phyloP scores from a whole-genome alignment of 2,888 invertebrate species.

The Drosophila diplacantha region DNA sequence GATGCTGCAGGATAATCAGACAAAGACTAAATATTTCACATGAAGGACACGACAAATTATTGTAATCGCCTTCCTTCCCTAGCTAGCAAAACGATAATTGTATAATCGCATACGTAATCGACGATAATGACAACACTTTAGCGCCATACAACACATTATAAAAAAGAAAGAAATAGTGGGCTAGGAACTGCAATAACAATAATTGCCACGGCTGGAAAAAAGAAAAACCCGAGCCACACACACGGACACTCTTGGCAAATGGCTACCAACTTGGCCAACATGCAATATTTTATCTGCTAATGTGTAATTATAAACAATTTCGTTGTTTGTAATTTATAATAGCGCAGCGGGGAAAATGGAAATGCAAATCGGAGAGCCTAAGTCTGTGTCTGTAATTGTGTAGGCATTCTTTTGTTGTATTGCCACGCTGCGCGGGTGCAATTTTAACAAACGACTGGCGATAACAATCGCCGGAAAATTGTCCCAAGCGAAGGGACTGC shows the following conservation, averaged over 20 bases:
- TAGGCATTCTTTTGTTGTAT: constrained; percentile 29
- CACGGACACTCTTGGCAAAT: constrained; percentile 17
- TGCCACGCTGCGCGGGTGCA: constrained; percentile 27
- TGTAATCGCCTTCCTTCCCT: constrained; percentile 10
- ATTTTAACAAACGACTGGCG: constrained; percentile 42
- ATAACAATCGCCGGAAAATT: constrained; percentile 45
- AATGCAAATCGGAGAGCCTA: constrained; percentile 22
- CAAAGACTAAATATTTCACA: background rate
- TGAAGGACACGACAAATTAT: constrained; percentile 18
- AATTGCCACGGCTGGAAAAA: constrained; percentile 42
- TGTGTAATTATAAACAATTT: constrained; percentile 68
- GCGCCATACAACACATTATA: constrained; percentile 55
- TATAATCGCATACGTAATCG: constrained; percentile 52
- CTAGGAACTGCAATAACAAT: constrained; percentile 37
- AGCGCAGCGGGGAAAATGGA: constrained; percentile 23
- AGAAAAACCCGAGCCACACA: constrained; percentile 10
- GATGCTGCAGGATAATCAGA: background rate
- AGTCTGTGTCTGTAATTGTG: constrained; percentile 38
- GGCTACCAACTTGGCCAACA: constrained; percentile 23
- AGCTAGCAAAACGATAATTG: constrained; percentile 47
- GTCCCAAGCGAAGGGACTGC: constrained; percentile 32
- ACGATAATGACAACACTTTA: constrained; percentile 65
- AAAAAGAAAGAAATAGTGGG: constrained; percentile 25
- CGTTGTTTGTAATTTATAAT: constrained; percentile 61
- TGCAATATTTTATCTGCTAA: constrained; percentile 66